Base-by-base conservation (phyloP, 1,140 invertebrate species). In the Ips nitidus region DNA sequence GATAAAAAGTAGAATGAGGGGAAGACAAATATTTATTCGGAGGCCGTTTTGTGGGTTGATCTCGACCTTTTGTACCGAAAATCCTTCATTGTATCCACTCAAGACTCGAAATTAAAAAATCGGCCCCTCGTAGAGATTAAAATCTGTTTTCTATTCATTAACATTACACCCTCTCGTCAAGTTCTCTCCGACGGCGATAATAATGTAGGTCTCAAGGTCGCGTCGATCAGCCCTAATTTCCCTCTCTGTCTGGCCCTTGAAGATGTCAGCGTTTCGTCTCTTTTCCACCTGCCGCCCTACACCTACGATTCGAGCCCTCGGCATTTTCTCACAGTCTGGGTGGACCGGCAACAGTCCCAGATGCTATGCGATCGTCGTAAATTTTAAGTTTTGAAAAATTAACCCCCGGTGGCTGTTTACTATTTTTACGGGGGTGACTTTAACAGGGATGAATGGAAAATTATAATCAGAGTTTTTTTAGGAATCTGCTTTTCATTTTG, bases 141-240 rank as follows among this genome's bases (percentile, higher is more conserved):
- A 68, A 68, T 68, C 66, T 68, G 66, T 68, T 68, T 68, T 55
- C 47, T 68, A 68, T 68, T 68, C 66, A 68, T 68, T 68, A 68
- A 61, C 40, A 53, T 62, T 52, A 68, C 66, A 68, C 66, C 66
- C 66, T 52, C 66, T 68, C 50, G 58, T 52, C 57, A 68, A 61
- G 22, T n/a, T 59, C 40, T 61, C 56, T 38, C 47, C n/a, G 59
- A 50, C 42, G 38, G 41, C 38, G 36, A 62, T 63, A 22, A 69
- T 63, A 63, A 56, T 63, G 47, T 69, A 57, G 52, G 59, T 52
- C 52, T 63, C 59, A 69, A 69, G 67, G 67, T 47, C 60, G 47
- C 50, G 41, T 7, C 3, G 41, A 55, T 47, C 59, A 63, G 52
- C 67, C 52, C 67, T 40, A 68, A 36, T 52, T 68, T 43, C 59